phyloP scores from a whole-genome alignment of 2,888 invertebrate species.

The Nemotelus pantherinus region DNA sequence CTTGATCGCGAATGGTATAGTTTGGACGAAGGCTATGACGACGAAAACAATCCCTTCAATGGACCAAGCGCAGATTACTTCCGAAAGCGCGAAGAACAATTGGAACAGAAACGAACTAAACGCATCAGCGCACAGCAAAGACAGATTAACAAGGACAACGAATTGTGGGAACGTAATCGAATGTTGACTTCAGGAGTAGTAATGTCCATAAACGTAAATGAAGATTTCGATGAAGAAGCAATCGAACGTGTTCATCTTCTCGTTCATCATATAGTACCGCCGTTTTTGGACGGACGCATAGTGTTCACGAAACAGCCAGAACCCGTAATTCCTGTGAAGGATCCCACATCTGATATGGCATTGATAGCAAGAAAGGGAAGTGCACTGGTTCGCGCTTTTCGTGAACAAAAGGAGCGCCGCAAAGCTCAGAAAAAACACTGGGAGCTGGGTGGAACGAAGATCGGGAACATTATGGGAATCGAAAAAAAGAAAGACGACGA shows the following conservation, averaged over 20 bases:
- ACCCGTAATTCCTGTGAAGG: constrained; percentile 95
- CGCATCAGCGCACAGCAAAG: constrained; percentile 94
- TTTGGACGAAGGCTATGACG: constrained; percentile 92
- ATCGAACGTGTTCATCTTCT: constrained; percentile 94
- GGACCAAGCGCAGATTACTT: constrained; percentile 92
- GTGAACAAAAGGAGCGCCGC: constrained; percentile 96
- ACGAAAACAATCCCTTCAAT: constrained; percentile 92
- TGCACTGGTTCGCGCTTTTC: constrained; percentile 84
- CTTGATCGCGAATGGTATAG: constrained; percentile 97
- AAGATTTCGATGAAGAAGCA: constrained; percentile 95
- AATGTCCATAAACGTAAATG: constrained; percentile 85
- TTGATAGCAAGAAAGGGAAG: constrained; percentile 94
- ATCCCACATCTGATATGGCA: constrained; percentile 98
- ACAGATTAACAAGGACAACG: constrained; percentile 98
- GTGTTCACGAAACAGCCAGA: constrained; percentile 99
- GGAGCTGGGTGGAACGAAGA: constrained; percentile 94
- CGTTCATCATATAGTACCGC: constrained; percentile 98
- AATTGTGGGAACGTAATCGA: constrained; percentile 97
- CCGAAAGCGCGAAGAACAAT: constrained; percentile 89
- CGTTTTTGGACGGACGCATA: constrained; percentile 97
- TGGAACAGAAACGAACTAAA: constrained; percentile 89
- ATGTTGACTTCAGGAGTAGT: constrained; percentile 97
- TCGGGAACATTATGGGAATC: constrained; percentile 94
- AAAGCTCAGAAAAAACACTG: constrained; percentile 99
- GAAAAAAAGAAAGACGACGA: constrained; percentile 82